Conservation (phyloP, 2,113 vertebrate species). For the Charadrius vociferus region DNA sequence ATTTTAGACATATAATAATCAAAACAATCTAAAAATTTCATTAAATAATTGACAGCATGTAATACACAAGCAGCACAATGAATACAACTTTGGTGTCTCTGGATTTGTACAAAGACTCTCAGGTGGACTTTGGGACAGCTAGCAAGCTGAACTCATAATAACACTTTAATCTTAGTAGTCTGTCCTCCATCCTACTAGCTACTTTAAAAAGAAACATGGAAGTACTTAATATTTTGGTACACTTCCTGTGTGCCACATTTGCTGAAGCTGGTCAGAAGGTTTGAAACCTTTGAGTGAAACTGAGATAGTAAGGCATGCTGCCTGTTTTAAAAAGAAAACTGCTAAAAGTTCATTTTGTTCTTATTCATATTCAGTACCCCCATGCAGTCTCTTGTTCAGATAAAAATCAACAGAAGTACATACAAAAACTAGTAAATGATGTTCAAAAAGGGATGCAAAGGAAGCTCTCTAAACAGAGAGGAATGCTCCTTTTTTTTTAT, state of each 20-base stretch:
- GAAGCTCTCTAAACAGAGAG: neutral
- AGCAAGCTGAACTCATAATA: neutral
- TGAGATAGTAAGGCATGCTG: neutral
- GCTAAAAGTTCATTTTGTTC: neutral
- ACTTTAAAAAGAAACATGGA: neutral
- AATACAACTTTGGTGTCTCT: neutral
- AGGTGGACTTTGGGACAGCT: neutral
- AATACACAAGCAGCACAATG: neutral
- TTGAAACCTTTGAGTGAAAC: neutral
- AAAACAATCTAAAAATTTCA: neutral
- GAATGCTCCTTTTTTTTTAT: neutral
- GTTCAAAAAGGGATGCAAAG: neutral
- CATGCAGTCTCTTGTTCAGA: neutral
- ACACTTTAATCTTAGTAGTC: neutral
- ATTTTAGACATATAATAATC: neutral
- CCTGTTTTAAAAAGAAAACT: neutral
- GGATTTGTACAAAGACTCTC: neutral
- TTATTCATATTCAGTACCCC: neutral
- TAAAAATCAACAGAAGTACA: neutral
- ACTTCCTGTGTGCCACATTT: neutral
- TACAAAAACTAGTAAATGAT: neutral
- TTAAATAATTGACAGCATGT: neutral
- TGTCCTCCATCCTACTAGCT: neutral
- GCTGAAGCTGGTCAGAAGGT: neutral
- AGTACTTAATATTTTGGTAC: neutral